A percentile compares a stretch with the other conserved stretches of the same genome.
Conservation (phyloP, 2,797 vertebrate genomes). For the Cryptoblepharus egeriae region DNA sequence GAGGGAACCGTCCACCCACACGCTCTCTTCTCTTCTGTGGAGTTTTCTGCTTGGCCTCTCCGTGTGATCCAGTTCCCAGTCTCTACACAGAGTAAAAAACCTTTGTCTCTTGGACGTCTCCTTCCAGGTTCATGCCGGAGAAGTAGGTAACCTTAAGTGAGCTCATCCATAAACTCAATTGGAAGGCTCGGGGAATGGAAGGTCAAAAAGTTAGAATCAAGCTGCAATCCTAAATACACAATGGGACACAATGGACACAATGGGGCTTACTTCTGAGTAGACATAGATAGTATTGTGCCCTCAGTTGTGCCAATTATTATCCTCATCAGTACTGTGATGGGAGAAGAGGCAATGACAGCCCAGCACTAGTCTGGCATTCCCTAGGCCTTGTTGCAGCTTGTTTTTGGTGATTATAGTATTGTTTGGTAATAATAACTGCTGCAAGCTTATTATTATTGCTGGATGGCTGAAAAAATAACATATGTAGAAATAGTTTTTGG, state of each 20-base stretch:
- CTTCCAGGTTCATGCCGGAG: neutral
- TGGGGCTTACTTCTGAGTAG: too few relatives aligned
- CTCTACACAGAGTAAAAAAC: rapidly evolving
- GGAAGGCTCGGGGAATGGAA: too few relatives aligned
- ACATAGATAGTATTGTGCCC: too few relatives aligned
- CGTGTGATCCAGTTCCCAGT: rapidly evolving
- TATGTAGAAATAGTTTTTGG: neutral
- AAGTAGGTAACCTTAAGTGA: neutral
- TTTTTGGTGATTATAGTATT: too few relatives aligned
- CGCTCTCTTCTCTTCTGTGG: neutral
- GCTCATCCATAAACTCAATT: too few relatives aligned
- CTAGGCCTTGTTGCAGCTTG: too few relatives aligned
- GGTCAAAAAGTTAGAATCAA: neutral
- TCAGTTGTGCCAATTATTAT: neutral
- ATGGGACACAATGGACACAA: too few relatives aligned
- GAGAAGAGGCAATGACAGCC: too few relatives aligned
- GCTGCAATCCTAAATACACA: too few relatives aligned
- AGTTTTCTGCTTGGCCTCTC: neutral
- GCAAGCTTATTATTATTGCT: neutral
- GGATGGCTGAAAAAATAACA: neutral
- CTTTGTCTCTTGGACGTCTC: neutral
- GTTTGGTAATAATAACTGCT: neutral
- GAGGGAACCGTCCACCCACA: slow-evolving; percentile 9
- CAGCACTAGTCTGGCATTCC: too few relatives aligned
- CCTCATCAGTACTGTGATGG: too few relatives aligned